Percentiles rank a stretch among this genome's conserved stretches.
These are phyloP conservation scores for Anser brachyrhynchus DNA, from an alignment of 2,113 vertebrate genomes.

Conservation along the genomic window DNA sequence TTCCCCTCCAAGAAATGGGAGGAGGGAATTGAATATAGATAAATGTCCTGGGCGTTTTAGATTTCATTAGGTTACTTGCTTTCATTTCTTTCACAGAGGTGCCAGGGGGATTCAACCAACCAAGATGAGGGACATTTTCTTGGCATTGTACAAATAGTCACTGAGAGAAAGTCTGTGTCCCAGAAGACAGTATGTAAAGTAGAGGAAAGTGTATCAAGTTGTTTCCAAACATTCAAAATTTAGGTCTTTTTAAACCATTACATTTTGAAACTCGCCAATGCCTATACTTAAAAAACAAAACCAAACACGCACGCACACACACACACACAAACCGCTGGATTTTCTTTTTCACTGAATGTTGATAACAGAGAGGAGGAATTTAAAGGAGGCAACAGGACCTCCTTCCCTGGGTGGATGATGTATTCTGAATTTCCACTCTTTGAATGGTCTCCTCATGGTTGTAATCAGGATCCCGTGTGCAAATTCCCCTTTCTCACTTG, in stretches of 20 bases:
- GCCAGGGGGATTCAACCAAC: not conserved
- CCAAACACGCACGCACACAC: not conserved
- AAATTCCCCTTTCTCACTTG: not conserved
- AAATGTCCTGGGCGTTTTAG: not conserved
- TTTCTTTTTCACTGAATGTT: not conserved
- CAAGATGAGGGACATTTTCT: not conserved
- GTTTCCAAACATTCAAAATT: not conserved
- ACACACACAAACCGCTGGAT: not conserved
- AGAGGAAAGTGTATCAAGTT: not conserved
- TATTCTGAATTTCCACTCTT: not conserved
- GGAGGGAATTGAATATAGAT: not conserved
- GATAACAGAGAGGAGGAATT: not conserved
- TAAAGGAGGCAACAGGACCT: not conserved
- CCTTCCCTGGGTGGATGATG: fast-evolving
- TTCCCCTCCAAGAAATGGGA: not conserved
- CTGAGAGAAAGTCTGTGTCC: not conserved
- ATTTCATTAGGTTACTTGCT: not conserved
- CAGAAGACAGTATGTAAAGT: not conserved
- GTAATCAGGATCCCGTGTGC: not conserved
- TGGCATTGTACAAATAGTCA: not conserved
- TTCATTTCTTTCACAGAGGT: not conserved
- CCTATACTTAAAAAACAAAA: not conserved
- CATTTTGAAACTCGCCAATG: not conserved
- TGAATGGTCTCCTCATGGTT: not conserved
- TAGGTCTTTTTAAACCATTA: not conserved